Percentiles rank a stretch among this genome's conserved stretches.
These are phyloP conservation scores for Coptodon rendalli DNA, from an alignment of 2,113 vertebrate genomes.

Conservation along the genomic window DNA sequence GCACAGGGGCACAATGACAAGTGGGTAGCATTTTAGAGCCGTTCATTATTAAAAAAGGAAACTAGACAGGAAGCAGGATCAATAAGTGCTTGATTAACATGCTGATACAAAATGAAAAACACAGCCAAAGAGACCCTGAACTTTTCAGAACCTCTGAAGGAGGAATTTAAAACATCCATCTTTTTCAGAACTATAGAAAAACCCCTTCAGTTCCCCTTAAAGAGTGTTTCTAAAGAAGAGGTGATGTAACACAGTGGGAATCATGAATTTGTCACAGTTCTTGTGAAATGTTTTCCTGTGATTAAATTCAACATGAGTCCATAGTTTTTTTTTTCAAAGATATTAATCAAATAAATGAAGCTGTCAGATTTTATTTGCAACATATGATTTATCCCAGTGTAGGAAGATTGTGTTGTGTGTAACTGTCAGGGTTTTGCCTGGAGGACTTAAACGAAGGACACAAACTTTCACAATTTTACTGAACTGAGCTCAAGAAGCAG, in stretches of 20 bases:
- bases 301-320: neutral
- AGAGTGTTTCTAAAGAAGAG: neutral
- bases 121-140: neutral
- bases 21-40: neutral
- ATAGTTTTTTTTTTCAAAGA: neutral
- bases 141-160: neutral
- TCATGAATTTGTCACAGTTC: neutral
- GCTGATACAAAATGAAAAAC: neutral
- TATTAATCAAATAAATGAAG: neutral
- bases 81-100: neutral
- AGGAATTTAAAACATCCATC: neutral
- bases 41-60: neutral
- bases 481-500: neutral
- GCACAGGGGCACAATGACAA: neutral
- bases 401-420: neutral
- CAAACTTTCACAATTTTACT: neutral
- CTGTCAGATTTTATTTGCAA: neutral
- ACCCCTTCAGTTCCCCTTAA: neutral
- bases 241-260: neutral
- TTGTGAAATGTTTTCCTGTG: neutral
- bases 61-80: neutral
- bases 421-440: neutral
- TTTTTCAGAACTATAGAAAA: neutral
- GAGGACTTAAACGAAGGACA: neutral
- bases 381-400: neutral